These are phyloP conservation scores for Coelinius sp. DNA, from an alignment of 2,888 invertebrate species.

Conservation along the genomic window DNA sequence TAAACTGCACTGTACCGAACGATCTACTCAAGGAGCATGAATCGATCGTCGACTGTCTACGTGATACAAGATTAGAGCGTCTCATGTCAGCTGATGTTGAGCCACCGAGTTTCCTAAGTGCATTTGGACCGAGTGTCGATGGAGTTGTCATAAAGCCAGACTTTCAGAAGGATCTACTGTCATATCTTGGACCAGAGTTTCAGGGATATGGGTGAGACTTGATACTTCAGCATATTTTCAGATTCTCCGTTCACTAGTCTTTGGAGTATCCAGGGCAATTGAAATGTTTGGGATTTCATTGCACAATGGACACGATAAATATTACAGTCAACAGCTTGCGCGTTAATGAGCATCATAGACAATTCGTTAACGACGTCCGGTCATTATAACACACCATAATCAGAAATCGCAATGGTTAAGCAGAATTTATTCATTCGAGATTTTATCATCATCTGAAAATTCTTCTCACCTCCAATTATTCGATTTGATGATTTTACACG, in stretches of 20 bases:
- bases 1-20: conserved; percentile 87
- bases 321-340: too few species aligned
- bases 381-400: conserved; percentile 10
- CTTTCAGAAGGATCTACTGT: conserved; percentile 84
- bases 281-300: background rate
- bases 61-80: conserved; percentile 82
- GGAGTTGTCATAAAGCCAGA: conserved; percentile 93
- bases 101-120: conserved; percentile 86
- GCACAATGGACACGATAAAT: background rate
- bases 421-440: background rate
- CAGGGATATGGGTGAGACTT: conserved; percentile 65
- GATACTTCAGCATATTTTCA: background rate
- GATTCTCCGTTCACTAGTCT: background rate
- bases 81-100: conserved; percentile 82
- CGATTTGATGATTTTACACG: too few species aligned
- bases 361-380: conserved; percentile 1
- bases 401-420: background rate
- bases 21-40: conserved; percentile 87
- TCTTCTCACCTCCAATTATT: too few species aligned
- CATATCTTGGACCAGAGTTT: conserved; percentile 74
- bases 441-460: background rate
- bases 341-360: conserved; percentile 7
- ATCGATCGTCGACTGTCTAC: conserved; percentile 86
- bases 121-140: conserved; percentile 94
- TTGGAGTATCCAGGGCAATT: background rate